Evolutionary conservation across 2,888 invertebrate species (phyloP), one percentile per base, ranked within the genome.

Genomic region (Crocallis elinguaria): DNA sequence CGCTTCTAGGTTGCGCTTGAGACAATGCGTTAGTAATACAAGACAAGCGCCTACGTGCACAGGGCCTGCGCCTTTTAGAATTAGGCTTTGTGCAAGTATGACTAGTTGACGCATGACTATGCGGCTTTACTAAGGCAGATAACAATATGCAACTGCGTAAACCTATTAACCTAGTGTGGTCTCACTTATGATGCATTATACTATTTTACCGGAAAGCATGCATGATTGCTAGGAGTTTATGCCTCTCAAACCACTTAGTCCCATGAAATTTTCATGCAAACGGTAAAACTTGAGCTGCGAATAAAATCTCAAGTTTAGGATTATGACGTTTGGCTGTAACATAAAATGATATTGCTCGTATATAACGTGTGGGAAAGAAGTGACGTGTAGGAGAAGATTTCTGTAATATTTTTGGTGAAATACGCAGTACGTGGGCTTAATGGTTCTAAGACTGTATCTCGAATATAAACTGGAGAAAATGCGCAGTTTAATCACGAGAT

Each of bases 261-360:
- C 32, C 46, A 50, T 56, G 49, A 50, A 56, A 56, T 16, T 56
- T 56, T 56, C 42, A 56, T 56, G 45, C 45, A 46, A 45, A 46
- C 50, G 37, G 46, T 54, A 49, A 54, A 49, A 54, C 50, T 46
- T 46, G 45, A 50, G 53, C 25, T 37, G 46, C 45, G 9, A 56
- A 56, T 56, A 50, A 45, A 50, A 41, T 46, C 50, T 50, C 32
- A 56, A 50, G 49, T 50, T 42, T 56, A 50, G 37, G 30, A 49
- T 46, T 50, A 41, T 45, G 45, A 50, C 45, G 45, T 50, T 46
- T 50, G 48, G 53, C 37, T 43, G 48, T 53, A 42, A 48, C 46
- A 43, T 48, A 43, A 53, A 53, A 53, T 48, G 37, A 53, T 53
- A 53, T 48, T 42, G 46, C 46, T 52, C 52, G 33, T 48, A 48